These are phyloP conservation scores for Accipiter cooperii DNA, from an alignment of 2,113 vertebrate genomes.

Conservation along the genomic window DNA sequence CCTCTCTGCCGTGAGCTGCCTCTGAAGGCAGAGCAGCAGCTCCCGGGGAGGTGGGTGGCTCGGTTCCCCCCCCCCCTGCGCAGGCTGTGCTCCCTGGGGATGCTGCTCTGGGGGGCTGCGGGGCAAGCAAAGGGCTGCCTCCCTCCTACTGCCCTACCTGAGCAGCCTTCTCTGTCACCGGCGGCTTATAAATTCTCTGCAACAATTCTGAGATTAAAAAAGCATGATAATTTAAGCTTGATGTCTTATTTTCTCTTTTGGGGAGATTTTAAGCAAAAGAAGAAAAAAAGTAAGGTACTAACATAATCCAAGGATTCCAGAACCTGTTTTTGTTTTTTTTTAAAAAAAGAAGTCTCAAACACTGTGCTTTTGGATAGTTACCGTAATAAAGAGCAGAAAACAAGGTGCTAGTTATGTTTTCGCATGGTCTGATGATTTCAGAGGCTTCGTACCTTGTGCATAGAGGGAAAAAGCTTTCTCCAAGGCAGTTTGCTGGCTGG, in stretches of 20 bases:
- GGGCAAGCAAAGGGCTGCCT: not conserved
- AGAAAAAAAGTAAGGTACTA: not conserved
- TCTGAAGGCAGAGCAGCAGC: not conserved
- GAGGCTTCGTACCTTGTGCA: not conserved
- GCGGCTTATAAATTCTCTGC: not conserved
- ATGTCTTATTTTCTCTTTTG: not conserved
- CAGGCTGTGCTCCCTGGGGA: not conserved
- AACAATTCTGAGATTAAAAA: not conserved
- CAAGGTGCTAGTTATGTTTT: not conserved
- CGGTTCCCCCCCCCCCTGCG: rapidly evolving
- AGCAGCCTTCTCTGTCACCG: not conserved
- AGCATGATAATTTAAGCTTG: not conserved
- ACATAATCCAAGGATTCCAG: not conserved
- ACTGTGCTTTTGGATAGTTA: not conserved
- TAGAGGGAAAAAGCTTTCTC: not conserved
- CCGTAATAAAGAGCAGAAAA: not conserved
- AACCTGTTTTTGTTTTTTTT: not conserved
- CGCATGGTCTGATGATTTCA: not conserved
- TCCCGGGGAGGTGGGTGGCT: rapidly evolving
- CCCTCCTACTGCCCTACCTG: not conserved
- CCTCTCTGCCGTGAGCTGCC: not conserved
- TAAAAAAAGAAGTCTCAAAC: not conserved
- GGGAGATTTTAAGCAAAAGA: not conserved
- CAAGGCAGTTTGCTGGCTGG: not conserved
- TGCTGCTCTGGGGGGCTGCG: not conserved